phyloP scores from a whole-genome alignment of 2,888 invertebrate genomes.

The Eupithecia exiguata region DNA sequence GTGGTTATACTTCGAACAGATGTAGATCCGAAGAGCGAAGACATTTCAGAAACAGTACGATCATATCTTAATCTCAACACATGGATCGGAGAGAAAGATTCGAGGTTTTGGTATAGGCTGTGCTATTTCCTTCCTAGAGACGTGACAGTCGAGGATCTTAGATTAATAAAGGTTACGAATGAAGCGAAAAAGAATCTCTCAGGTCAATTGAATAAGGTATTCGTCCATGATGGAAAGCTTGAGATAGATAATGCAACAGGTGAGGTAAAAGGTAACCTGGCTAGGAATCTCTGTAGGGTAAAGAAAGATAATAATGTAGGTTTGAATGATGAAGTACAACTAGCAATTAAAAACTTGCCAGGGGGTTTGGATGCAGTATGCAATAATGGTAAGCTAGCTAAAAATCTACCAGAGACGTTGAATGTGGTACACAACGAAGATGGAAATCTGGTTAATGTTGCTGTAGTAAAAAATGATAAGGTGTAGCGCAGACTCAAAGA shows the following conservation, averaged over 20 bases:
- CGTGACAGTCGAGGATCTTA: conserved; percentile 1
- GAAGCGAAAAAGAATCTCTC: conserved; percentile 7
- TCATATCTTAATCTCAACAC: conserved; percentile 3
- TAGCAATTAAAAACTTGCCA: neutral
- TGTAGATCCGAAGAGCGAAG: neutral
- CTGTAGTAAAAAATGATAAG: neutral
- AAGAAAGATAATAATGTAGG: neutral
- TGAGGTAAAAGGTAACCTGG: neutral
- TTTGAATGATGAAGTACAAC: neutral
- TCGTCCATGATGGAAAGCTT: neutral
- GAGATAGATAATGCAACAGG: neutral
- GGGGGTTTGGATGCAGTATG: conserved; percentile 1
- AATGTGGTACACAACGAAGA: conserved; percentile 3
- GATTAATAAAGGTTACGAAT: neutral
- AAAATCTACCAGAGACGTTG: neutral
- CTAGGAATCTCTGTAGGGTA: conserved; percentile 2
- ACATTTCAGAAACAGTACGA: neutral
- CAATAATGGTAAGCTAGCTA: neutral
- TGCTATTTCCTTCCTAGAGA: conserved; percentile 3
- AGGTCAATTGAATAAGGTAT: conserved; percentile 1
- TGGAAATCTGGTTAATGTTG: conserved; percentile 4
- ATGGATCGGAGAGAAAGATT: neutral
- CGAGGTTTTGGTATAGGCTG: neutral
- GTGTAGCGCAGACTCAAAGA: neutral
- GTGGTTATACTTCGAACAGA: conserved; percentile 1